Evolutionary conservation across 2,888 invertebrate genomes (phyloP).

Genomic region (Eupithecia vulgata): DNA sequence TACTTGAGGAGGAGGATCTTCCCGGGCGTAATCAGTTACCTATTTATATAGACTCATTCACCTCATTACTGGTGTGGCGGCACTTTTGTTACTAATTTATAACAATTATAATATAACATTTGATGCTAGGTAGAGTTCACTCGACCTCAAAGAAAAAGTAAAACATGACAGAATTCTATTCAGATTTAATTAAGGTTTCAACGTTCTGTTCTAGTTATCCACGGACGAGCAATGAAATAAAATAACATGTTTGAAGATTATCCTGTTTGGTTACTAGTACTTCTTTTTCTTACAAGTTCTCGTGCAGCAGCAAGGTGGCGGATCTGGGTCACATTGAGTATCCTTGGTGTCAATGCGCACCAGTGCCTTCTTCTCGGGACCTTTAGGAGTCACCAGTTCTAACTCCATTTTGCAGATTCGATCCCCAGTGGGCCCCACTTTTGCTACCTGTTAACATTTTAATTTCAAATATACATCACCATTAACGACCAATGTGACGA

Average conservation of each 20-base stretch:
- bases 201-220: neutral
- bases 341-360: slow-evolving; percentile 74
- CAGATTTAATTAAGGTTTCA: neutral
- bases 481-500: too few relatives aligned
- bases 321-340: slow-evolving; percentile 72
- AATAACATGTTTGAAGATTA: neutral
- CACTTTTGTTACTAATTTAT: too few relatives aligned
- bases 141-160: neutral
- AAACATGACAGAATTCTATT: neutral
- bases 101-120: too few relatives aligned
- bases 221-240: neutral
- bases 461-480: too few relatives aligned
- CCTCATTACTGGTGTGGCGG: too few relatives aligned
- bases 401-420: slow-evolving; percentile 83
- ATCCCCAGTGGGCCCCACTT: slow-evolving; percentile 70
- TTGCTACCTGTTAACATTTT: slow-evolving; percentile 62
- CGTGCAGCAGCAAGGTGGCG: slow-evolving; percentile 60
- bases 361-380: slow-evolving; percentile 79
- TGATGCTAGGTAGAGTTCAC: too few relatives aligned
- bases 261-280: slow-evolving; percentile 5
- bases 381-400: slow-evolving; percentile 87
- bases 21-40: too few relatives aligned
- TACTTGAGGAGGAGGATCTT: too few relatives aligned
- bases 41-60: too few relatives aligned
- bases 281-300: slow-evolving; percentile 53